Base-by-base conservation (phyloP, 2,113 vertebrate species). In the Oriolus oriolus region DNA sequence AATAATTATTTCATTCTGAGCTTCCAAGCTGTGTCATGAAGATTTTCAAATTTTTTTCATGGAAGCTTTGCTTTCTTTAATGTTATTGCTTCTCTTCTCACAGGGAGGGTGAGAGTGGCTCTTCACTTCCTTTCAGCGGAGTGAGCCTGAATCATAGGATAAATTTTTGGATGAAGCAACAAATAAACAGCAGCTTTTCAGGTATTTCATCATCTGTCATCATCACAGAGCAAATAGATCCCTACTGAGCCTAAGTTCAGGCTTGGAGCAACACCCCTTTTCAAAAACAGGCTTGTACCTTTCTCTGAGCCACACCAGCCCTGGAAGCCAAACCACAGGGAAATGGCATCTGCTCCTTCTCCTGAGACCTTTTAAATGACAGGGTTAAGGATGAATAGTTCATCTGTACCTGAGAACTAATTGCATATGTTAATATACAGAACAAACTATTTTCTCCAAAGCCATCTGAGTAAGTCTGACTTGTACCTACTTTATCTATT, bases 211-310 rank as follows among this genome's bases (percentile, higher is more conserved):
- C 39, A 15, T 24, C 17, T 37, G 20, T 23, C 66, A 35, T 44
- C 45, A 49, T 27, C 41, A 49, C 30, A 42, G 33, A 82, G 27
- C 26, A 83, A 63, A 57, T 0, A 68, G 27, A 52, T 6, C 22
- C 21, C 37, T 23, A 20, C 1, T 21, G 64, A 83, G 47, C 7
- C 11, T 71, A 50, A 41, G 50, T 3, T 10, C 30, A 42, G 26
- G 7, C 53, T 24, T 42, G 17, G 9, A 50, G 7, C 1, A 5
- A 52, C 18, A 30, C 1, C 4, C 7, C 4, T 54, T 47, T 45
- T 35, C 53, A 79, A 41, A 65, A 77, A 18, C 9, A 20, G 8
- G 4, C 3, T 19, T 12, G 15, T 16, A 13, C 6, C 12, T 64
- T 53, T 44, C 37, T 31, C 24, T n/a, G 66, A 71, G 27, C 35